These are phyloP conservation scores for Ophion slaviceki DNA, from an alignment of 2,888 invertebrate species.

Conservation along the genomic window DNA sequence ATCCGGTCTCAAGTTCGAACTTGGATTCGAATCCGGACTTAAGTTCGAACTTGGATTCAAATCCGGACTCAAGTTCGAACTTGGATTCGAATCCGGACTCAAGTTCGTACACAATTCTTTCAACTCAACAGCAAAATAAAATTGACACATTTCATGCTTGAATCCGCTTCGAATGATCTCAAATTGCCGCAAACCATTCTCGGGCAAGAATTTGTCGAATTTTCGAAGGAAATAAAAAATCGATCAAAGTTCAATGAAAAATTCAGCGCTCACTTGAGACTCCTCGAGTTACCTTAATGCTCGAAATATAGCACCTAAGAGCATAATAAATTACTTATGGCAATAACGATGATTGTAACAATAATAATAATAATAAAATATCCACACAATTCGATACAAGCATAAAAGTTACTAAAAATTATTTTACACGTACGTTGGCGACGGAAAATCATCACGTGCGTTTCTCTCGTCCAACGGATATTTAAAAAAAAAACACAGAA, in stretches of 20 bases:
- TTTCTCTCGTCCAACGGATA: neutral
- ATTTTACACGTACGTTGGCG: slow-evolving; percentile 23
- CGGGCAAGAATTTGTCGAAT: no score
- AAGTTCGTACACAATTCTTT: neutral
- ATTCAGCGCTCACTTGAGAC: neutral
- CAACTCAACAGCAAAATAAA: no score
- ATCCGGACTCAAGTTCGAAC: no score
- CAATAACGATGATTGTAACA: slow-evolving; percentile 16
- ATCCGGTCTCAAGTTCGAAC: no score
- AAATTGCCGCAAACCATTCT: no score
- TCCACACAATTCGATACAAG: slow-evolving; percentile 32
- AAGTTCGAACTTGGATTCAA: no score
- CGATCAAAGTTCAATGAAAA: neutral
- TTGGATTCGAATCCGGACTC: no score
- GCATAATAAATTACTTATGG: slow-evolving; percentile 33
- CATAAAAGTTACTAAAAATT: slow-evolving; percentile 43
- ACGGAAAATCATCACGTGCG: slow-evolving; percentile 26
- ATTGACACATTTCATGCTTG: no score
- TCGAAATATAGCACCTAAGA: slow-evolving; percentile 7
- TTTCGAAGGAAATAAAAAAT: neutral
- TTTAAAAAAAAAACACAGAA: slow-evolving; percentile 40
- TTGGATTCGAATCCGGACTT: no score
- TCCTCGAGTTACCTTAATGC: neutral
- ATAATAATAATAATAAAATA: slow-evolving; percentile 35
- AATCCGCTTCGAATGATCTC: no score